Evolutionary conservation across 2,888 invertebrate species (phyloP).

Genomic region (Leptopterna dolabrata): DNA sequence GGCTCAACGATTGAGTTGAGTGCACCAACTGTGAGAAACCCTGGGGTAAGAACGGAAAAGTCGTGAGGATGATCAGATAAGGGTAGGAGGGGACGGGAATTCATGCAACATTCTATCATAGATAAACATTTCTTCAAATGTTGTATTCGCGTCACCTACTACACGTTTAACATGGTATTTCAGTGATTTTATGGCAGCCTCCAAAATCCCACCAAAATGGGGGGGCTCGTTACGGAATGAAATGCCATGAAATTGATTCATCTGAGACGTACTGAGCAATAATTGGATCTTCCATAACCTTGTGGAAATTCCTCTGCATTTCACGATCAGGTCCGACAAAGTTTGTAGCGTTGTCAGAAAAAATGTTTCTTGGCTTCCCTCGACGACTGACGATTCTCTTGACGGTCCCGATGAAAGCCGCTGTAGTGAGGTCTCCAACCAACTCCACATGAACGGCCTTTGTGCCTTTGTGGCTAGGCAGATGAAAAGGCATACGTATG

Average conservation of each 20-base stretch:
- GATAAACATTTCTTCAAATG: conserved; percentile 42
- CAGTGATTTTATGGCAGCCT: conserved; percentile 25
- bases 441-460: conserved; percentile 38
- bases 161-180: conserved; percentile 42
- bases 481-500: conserved; percentile 20
- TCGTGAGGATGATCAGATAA: conserved; percentile 21
- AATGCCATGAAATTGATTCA: conserved; percentile 13
- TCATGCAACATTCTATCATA: conserved; percentile 26
- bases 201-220: conserved; percentile 37
- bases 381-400: conserved; percentile 18
- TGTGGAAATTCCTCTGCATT: background rate
- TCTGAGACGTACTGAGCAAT: background rate
- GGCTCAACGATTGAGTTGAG: background rate
- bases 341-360: conserved; percentile 33
- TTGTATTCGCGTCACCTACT: background rate
- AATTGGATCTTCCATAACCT: background rate
- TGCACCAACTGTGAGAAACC: background rate
- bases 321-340: conserved; percentile 22
- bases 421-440: background rate
- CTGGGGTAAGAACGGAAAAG: conserved; percentile 10
- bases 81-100: conserved; percentile 47
- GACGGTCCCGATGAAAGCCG: background rate
- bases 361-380: background rate
- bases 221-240: conserved; percentile 27
- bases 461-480: conserved; percentile 48